Evolutionary conservation across 2,888 invertebrate genomes (phyloP).

Genomic region (Phengaris arion): DNA sequence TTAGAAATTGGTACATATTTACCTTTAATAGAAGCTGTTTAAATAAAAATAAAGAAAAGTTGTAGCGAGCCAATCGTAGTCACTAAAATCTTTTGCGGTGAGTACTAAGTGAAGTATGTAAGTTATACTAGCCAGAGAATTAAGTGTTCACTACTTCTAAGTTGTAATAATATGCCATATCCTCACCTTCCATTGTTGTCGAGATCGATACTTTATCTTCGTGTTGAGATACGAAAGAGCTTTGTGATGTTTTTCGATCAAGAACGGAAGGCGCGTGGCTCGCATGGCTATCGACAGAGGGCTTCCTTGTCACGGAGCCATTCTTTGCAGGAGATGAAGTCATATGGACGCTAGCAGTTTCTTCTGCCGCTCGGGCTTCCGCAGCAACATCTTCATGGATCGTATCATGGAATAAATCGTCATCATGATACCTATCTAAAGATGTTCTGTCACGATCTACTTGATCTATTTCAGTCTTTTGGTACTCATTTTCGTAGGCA

Average conservation of each 20-base stretch:
- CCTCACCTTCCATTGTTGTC: constrained; percentile 67
- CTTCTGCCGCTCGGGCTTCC: constrained; percentile 60
- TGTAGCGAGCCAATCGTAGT: constrained; percentile 21
- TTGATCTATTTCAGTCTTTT: constrained; percentile 77
- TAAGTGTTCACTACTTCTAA: constrained; percentile 27
- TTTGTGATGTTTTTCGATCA: constrained; percentile 72
- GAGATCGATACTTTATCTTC: constrained; percentile 76
- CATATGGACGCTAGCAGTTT: constrained; percentile 61
- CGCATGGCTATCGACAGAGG: constrained; percentile 71
- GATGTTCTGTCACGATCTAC: constrained; percentile 66
- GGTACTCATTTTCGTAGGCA: constrained; percentile 77
- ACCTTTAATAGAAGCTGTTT: constrained; percentile 15
- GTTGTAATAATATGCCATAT: constrained; percentile 28
- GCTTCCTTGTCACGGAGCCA: constrained; percentile 61
- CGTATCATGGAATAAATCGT: constrained; percentile 65
- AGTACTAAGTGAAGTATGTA: constrained; percentile 21
- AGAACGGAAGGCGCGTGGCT: constrained; percentile 69
- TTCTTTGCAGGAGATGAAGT: constrained; percentile 67
- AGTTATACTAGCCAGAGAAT: constrained; percentile 24
- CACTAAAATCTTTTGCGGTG: constrained; percentile 26
- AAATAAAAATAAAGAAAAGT: not conserved
- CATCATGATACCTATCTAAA: constrained; percentile 70
- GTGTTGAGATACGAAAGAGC: constrained; percentile 67
- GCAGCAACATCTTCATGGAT: constrained; percentile 61
- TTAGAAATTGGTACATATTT: not conserved